Base-by-base conservation (phyloP, 2,888 invertebrate genomes). In the Caenorhabditis sp. region DNA sequence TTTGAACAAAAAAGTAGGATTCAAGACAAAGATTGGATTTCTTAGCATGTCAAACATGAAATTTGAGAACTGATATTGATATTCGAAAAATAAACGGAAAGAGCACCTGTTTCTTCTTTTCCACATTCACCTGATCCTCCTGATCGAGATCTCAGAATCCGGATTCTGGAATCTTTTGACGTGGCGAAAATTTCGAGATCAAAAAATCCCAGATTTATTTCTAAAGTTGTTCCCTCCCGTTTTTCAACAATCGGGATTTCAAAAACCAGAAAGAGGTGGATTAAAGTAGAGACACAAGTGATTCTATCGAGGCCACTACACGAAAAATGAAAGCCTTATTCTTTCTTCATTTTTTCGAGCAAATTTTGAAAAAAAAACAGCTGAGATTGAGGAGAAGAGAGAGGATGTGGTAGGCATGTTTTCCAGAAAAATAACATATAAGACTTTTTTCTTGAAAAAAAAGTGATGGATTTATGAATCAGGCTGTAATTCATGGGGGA, bases 281-380 rank as follows among this genome's bases (percentile, higher is more conserved):
- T 64, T 64, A 64, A 64, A 64, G 47, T 64, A 47, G 47, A n/a
- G n/a, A 64, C 28, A 64, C 64, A 64, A 47, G 64, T 47, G 64
- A 64, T 47, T 64, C 47, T 61, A 41, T 22, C n/a, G n/a, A 49
- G 26, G 24, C 38, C 31, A 31, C 47, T 47, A 28, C 31, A 19
- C 47, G 8, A 24, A 58, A 58, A 28, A 47, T 28, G 28, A 28
- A 64, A 44, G 28, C 47, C 61, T 44, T 44, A 7, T 38, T 38
- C 38, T 7, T 14, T 56, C 28, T 56, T 26, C 58, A 35, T 59
- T 56, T 56, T 56, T 56, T 56, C 31, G 35, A 59, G 35, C 26
- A 35, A 59, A n/a, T 35, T 59, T n/a, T n/a, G 35, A 35, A 59
- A 59, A 59, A 58, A 56, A 58, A 28, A 47, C 16, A 26, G 31